Conservation (phyloP, 2,113 vertebrate species). For the Takifugu bimaculatus region DNA sequence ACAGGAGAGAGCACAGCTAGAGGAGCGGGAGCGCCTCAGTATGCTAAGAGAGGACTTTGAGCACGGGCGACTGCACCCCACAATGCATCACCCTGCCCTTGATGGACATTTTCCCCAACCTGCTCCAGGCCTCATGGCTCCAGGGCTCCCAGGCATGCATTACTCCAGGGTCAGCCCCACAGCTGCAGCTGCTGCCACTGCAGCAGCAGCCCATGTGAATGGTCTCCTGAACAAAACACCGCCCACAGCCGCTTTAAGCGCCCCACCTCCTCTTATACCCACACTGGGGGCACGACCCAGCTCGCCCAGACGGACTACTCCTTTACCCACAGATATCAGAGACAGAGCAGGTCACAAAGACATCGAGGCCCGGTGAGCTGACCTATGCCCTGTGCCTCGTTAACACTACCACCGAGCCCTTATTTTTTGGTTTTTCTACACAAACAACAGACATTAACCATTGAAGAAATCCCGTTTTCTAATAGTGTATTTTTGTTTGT, state of each 20-base stretch:
- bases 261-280: slow-evolving; percentile 92
- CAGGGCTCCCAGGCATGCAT: slow-evolving; percentile 94
- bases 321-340: slow-evolving; percentile 87
- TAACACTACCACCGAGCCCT: slow-evolving; percentile 69
- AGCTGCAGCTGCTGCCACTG: slow-evolving; percentile 43
- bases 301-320: slow-evolving; percentile 94
- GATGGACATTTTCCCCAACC: slow-evolving; percentile 91
- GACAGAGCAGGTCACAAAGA: slow-evolving; percentile 94
- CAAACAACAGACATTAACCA: slow-evolving; percentile 53
- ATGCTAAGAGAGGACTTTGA: slow-evolving; percentile 93
- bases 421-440: slow-evolving; percentile 68
- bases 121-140: slow-evolving; percentile 82
- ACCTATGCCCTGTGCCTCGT: slow-evolving; percentile 48
- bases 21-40: slow-evolving; percentile 88
- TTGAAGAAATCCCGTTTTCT: slow-evolving; percentile 61
- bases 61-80: slow-evolving; percentile 83
- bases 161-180: slow-evolving; percentile 91
- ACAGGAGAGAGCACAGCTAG: slow-evolving; percentile 85
- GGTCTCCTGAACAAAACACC: slow-evolving; percentile 92
- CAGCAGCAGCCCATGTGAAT: slow-evolving; percentile 84
- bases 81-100: slow-evolving; percentile 84
- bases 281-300: slow-evolving; percentile 84
- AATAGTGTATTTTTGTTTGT: slow-evolving; percentile 43
- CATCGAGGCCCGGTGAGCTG: slow-evolving; percentile 90
- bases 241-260: slow-evolving; percentile 90